Conservation (phyloP, 2,113 vertebrate species). For the Perca schrenkii region DNA sequence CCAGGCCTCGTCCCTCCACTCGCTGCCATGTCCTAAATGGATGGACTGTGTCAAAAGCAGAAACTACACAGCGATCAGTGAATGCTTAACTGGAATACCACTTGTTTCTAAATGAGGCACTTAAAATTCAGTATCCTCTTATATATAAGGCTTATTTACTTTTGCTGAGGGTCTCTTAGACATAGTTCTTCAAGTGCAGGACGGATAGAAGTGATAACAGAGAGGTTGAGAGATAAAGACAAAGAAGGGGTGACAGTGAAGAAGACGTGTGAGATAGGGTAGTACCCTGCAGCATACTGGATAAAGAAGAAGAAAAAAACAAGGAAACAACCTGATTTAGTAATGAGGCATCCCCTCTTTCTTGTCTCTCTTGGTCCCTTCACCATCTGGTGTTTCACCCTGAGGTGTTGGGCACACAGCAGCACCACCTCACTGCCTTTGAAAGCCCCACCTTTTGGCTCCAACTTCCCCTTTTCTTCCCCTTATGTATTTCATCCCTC, state of each 20-base stretch:
- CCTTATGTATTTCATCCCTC: slow-evolving; percentile 42
- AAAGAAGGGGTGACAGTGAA: slow-evolving; percentile 23
- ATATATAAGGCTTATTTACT: slow-evolving; percentile 49
- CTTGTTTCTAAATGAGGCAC: slow-evolving; percentile 41
- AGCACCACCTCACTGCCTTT: slow-evolving; percentile 39
- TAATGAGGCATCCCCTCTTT: slow-evolving; percentile 51
- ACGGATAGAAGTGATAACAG: slow-evolving; percentile 12
- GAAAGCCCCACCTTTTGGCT: slow-evolving; percentile 41
- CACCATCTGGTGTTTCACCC: slow-evolving; percentile 56
- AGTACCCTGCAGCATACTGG: slow-evolving; percentile 51
- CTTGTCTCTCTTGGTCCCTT: slow-evolving; percentile 23
- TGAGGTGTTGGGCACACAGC: slow-evolving; percentile 44
- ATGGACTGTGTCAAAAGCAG: slow-evolving; percentile 38
- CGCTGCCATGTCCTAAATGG: slow-evolving; percentile 38
- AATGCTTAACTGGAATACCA: slow-evolving; percentile 33
- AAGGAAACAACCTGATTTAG: slow-evolving; percentile 56
- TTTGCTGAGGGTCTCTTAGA: slow-evolving; percentile 24
- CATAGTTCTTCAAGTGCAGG: slow-evolving; percentile 14
- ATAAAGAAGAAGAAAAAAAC: slow-evolving; percentile 36
- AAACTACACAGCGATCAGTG: slow-evolving; percentile 14
- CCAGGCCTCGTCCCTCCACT: slow-evolving; percentile 29
- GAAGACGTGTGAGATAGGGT: slow-evolving; percentile 26
- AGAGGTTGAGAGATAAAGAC: slow-evolving; percentile 30
- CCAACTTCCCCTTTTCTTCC: slow-evolving; percentile 23
- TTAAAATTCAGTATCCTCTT: slow-evolving; percentile 49